phyloP scores from a whole-genome alignment of 2,888 invertebrate species.

The Phyllotreta cruciferae region DNA sequence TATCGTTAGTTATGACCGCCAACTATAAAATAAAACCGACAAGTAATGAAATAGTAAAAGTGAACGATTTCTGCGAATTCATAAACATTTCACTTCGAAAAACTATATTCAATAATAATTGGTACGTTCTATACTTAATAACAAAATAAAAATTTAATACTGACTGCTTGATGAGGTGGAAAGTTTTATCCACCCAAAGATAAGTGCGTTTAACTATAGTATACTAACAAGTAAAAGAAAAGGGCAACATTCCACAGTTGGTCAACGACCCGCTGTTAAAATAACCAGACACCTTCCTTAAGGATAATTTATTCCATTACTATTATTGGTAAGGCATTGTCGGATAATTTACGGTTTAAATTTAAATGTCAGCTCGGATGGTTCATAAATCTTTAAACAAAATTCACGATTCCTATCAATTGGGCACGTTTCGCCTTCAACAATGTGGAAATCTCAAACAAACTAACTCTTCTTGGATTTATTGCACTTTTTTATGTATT shows the following conservation, averaged over 20 bases:
- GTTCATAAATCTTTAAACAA: slow-evolving; percentile 21
- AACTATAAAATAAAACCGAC: slow-evolving; percentile 1
- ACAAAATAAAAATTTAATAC: no score
- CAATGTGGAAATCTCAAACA: slow-evolving; percentile 3
- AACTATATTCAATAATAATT: no score
- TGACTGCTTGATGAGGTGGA: no score
- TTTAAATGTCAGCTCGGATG: slow-evolving; percentile 18
- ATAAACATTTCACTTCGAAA: no score
- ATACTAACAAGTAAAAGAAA: slow-evolving; percentile 4
- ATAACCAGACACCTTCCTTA: slow-evolving; percentile 20
- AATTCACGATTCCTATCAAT: slow-evolving; percentile 20
- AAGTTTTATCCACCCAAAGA: no score
- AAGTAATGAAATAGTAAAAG: slow-evolving; percentile 11
- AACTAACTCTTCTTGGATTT: no score
- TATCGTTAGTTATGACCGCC: background rate
- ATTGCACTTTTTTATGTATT: no score
- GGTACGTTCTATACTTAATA: no score
- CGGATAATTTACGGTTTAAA: slow-evolving; percentile 21
- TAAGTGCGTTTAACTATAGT: background rate
- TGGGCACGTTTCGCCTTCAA: slow-evolving; percentile 12
- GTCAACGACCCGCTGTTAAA: slow-evolving; percentile 17
- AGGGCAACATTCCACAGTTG: slow-evolving; percentile 15
- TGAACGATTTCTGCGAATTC: background rate
- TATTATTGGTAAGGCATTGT: slow-evolving; percentile 13
- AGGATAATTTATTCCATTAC: slow-evolving; percentile 22